Conservation (phyloP, 2,113 vertebrate species). For the Cyprinodon variegatus region DNA sequence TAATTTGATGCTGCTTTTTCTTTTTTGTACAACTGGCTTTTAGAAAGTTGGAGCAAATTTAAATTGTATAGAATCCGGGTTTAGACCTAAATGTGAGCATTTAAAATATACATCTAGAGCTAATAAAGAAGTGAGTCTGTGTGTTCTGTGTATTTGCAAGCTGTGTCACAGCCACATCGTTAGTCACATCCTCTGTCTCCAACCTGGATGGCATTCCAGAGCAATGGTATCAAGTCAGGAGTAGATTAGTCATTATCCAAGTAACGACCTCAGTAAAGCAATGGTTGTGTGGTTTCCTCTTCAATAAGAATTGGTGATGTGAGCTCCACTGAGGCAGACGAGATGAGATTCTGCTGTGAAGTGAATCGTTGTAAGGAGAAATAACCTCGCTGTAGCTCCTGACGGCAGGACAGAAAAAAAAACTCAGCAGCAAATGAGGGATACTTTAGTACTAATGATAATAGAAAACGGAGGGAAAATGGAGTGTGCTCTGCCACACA, state of each 20-base stretch:
- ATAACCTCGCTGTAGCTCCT: conserved; percentile 36
- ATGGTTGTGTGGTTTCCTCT: conserved; percentile 63
- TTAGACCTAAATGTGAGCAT: conserved; percentile 27
- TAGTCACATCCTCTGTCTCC: conserved; percentile 67
- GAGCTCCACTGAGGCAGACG: conserved; percentile 60
- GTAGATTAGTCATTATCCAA: conserved; percentile 75
- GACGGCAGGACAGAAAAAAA: conserved; percentile 33
- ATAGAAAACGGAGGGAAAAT: not conserved
- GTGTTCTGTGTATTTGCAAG: conserved; percentile 45
- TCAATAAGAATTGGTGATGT: conserved; percentile 74
- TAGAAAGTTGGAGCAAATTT: not conserved
- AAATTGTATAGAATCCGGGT: too few species aligned
- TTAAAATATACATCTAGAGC: conserved; percentile 31
- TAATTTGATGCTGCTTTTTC: not conserved
- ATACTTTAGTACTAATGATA: conserved; percentile 41
- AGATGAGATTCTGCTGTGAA: conserved; percentile 66
- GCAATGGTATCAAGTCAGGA: conserved; percentile 58
- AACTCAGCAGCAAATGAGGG: conserved; percentile 26
- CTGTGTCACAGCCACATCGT: conserved; percentile 60
- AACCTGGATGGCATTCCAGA: conserved; percentile 67
- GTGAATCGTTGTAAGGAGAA: conserved; percentile 47
- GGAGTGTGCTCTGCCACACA: conserved; percentile 7
- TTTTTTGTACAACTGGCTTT: not conserved
- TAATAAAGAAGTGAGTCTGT: conserved; percentile 29
- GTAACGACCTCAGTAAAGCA: conserved; percentile 63